Percentiles rank a stretch among this genome's conserved stretches.
Evolutionary conservation across 2,888 invertebrate species (phyloP).

Genomic region (Deroplatys truncata): DNA sequence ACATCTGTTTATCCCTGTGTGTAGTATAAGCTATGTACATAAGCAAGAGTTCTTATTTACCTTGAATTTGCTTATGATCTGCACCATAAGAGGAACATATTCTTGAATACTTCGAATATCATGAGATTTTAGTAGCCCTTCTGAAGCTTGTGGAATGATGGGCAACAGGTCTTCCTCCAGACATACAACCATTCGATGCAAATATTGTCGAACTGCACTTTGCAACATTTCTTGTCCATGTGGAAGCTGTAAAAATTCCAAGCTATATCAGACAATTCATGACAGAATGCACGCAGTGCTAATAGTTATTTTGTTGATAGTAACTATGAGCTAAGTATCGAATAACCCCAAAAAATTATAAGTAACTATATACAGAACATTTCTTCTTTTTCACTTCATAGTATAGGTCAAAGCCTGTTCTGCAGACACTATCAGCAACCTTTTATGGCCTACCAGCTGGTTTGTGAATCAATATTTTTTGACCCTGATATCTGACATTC

Average conservation of each 20-base stretch:
- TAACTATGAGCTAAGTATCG: too few relatives aligned
- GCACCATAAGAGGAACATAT: constrained; percentile 54
- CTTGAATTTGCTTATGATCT: constrained; percentile 55
- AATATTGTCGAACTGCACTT: constrained; percentile 50
- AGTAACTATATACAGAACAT: too few relatives aligned
- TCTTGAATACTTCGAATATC: constrained; percentile 42
- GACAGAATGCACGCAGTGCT: too few relatives aligned
- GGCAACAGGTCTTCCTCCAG: constrained; percentile 52
- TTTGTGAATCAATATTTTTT: too few relatives aligned
- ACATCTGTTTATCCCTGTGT: too few relatives aligned
- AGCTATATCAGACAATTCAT: not conserved
- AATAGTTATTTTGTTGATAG: too few relatives aligned
- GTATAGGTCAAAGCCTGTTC: too few relatives aligned
- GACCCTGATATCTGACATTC: too few relatives aligned
- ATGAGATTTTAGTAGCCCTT: constrained; percentile 45
- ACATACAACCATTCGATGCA: constrained; percentile 56
- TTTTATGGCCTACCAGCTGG: too few relatives aligned
- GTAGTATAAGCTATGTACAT: not conserved
- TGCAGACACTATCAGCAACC: too few relatives aligned
- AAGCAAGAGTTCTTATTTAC: constrained; percentile 33
- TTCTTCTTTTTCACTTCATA: too few relatives aligned
- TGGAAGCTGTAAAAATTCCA: not conserved
- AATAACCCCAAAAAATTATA: too few relatives aligned
- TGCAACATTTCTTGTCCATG: constrained; percentile 35
- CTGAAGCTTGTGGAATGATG: constrained; percentile 48